phyloP scores from a whole-genome alignment of 1,140 invertebrate genomes.

The Caenorhabditis brenneri region DNA sequence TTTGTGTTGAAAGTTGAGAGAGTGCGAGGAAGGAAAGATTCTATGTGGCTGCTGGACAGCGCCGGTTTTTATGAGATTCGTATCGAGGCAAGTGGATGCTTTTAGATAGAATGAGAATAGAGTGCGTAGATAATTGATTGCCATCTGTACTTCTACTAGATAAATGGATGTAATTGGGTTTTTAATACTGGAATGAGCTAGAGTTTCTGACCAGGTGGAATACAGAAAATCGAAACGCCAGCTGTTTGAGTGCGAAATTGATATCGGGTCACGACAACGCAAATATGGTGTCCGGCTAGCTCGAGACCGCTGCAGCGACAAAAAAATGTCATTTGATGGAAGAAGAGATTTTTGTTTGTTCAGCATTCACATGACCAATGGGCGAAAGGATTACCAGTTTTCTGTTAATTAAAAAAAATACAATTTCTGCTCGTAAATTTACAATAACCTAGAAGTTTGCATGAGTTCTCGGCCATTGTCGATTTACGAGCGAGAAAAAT shows the following conservation, averaged over 20 bases:
- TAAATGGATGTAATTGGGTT: not conserved
- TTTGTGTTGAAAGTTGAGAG: slow-evolving; percentile 11
- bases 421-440: not conserved
- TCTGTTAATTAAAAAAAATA: not conserved
- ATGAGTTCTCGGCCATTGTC: slow-evolving; percentile 3
- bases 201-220: not conserved
- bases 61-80: slow-evolving; percentile 35
- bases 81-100: not conserved
- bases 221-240: not conserved
- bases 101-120: not conserved
- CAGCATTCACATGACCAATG: not conserved
- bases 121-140: slow-evolving; percentile 4
- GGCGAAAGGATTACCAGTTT: slow-evolving; percentile 14
- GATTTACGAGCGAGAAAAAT: not conserved
- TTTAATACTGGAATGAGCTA: not conserved
- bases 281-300: slow-evolving; percentile 22
- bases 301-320: not conserved
- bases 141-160: slow-evolving; percentile 1
- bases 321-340: slow-evolving; percentile 2
- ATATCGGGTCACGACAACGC: slow-evolving; percentile 23
- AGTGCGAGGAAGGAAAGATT: not conserved
- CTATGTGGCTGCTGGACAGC: not conserved
- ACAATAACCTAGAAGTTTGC: not conserved
- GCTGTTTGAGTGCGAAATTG: slow-evolving; percentile 10
- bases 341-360: slow-evolving; percentile 1